Evolutionary conservation across 2,888 invertebrate species (phyloP).

Genomic region (Eupeodes luniger): DNA sequence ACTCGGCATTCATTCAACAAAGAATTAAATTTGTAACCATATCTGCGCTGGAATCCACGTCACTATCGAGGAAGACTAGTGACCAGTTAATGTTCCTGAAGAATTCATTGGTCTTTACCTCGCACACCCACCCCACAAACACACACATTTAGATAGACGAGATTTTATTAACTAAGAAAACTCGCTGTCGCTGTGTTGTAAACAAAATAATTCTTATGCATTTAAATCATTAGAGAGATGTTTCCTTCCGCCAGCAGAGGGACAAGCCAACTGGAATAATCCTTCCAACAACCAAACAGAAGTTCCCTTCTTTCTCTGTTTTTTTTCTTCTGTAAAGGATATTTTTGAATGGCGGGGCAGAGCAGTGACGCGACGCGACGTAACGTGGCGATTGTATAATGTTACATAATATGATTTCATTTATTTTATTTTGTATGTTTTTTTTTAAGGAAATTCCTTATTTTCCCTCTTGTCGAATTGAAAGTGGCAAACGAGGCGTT

Average conservation of each 20-base stretch:
- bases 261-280: background rate
- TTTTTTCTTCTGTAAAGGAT: slow-evolving; percentile 46
- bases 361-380: too few relatives aligned
- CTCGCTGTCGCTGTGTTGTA: background rate
- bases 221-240: slow-evolving; percentile 17
- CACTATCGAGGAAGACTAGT: too few relatives aligned
- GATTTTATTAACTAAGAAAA: background rate
- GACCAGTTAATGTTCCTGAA: too few relatives aligned
- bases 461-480: slow-evolving; percentile 35
- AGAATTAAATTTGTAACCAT: too few relatives aligned
- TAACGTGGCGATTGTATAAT: slow-evolving; percentile 37
- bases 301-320: slow-evolving; percentile 34
- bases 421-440: background rate
- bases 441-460: background rate
- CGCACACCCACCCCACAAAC: too few relatives aligned
- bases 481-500: slow-evolving; percentile 67
- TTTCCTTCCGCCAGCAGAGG: background rate
- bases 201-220: slow-evolving; percentile 2
- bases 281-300: slow-evolving; percentile 7
- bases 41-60: too few relatives aligned
- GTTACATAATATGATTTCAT: background rate
- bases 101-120: too few relatives aligned
- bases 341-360: slow-evolving; percentile 45
- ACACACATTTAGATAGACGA: too few relatives aligned
- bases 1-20: too few relatives aligned